phyloP scores from a whole-genome alignment of 2,797 vertebrate genomes.

The Acanthurus leucopareius region DNA sequence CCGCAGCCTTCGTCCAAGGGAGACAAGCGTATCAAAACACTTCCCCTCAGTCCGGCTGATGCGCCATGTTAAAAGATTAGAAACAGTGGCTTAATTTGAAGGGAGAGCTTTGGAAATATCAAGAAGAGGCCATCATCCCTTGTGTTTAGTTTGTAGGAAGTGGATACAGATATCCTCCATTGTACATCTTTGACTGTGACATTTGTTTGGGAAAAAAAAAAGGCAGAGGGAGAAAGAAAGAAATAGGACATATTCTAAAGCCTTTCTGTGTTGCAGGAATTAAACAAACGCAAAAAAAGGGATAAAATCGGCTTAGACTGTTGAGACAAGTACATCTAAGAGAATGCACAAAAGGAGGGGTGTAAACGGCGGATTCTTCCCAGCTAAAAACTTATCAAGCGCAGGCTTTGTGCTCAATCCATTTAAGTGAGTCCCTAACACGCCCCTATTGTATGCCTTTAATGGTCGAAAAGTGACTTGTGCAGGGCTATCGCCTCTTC shows the following conservation, averaged over 20 bases:
- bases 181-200: slow-evolving; percentile 80
- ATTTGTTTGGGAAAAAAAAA: slow-evolving; percentile 72
- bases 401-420: slow-evolving; percentile 82
- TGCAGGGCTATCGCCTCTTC: slow-evolving; percentile 83
- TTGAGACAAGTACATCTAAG: slow-evolving; percentile 84
- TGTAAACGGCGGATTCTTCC: slow-evolving; percentile 84
- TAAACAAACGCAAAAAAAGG: slow-evolving; percentile 81
- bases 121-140: slow-evolving; percentile 81
- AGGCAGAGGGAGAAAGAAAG: slow-evolving; percentile 63
- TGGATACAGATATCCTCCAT: slow-evolving; percentile 77
- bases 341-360: slow-evolving; percentile 83
- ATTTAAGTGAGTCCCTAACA: slow-evolving; percentile 86
- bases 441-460: slow-evolving; percentile 85
- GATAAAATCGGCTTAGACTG: slow-evolving; percentile 86
- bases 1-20: slow-evolving; percentile 56
- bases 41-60: slow-evolving; percentile 74
- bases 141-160: slow-evolving; percentile 81
- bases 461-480: slow-evolving; percentile 85
- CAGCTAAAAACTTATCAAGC: slow-evolving; percentile 84
- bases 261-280: slow-evolving; percentile 83
- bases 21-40: slow-evolving; percentile 73
- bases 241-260: slow-evolving; percentile 81
- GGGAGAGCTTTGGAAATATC: slow-evolving; percentile 81
- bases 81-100: slow-evolving; percentile 82
- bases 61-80: slow-evolving; percentile 80